Evolutionary conservation across 1,140 invertebrate genomes (phyloP).

Genomic region (Camponotus vicinus): DNA sequence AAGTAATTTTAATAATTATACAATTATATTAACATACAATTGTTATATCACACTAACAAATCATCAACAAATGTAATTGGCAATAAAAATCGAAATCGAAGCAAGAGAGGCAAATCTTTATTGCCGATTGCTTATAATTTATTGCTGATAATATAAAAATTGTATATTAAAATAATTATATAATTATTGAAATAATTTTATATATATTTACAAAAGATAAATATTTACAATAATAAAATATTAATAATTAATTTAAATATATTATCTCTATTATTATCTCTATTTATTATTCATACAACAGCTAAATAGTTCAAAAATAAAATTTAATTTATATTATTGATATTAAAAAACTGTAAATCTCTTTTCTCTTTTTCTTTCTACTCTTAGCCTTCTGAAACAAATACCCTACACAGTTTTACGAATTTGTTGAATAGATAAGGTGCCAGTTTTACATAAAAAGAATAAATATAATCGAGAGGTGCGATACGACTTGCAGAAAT

Average conservation of each 20-base stretch:
- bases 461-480: conserved; percentile 52
- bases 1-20: no score
- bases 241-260: background rate
- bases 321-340: no score
- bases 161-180: no score
- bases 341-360: no score
- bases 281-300: background rate
- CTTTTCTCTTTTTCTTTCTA: no score
- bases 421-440: conserved; percentile 29
- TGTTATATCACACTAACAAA: background rate
- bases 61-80: background rate
- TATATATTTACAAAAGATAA: background rate
- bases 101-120: no score
- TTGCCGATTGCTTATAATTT: no score
- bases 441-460: conserved; percentile 29
- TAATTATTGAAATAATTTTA: no score
- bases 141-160: no score
- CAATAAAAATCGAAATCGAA: no score
- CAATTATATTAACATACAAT: conserved; percentile 2
- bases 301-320: background rate
- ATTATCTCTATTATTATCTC: background rate
- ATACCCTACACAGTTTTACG: background rate
- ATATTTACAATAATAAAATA: background rate
- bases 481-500: conserved; percentile 21
- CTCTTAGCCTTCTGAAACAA: background rate